Evolutionary conservation across 2,797 vertebrate genomes (phyloP).

Genomic region (Manis crassicaudata): DNA sequence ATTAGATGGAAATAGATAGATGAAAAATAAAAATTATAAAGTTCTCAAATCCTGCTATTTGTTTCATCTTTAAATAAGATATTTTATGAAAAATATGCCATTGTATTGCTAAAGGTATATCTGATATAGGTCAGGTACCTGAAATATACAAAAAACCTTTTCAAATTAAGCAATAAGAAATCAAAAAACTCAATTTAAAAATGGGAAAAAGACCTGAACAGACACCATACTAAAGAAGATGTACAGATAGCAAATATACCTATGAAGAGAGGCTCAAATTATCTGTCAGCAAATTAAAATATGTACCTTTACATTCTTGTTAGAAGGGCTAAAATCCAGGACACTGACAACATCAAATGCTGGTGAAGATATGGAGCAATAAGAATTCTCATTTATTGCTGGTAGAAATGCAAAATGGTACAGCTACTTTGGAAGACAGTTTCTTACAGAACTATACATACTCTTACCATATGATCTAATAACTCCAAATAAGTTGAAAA

Average conservation of each 20-base stretch:
- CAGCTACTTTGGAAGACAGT: too few species aligned
- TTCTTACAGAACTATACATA: neutral
- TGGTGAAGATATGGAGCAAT: neutral
- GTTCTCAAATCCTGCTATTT: neutral
- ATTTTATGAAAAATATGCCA: neutral
- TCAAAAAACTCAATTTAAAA: neutral
- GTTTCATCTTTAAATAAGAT: neutral
- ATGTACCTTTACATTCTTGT: too few species aligned
- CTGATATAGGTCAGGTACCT: neutral
- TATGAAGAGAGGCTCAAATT: neutral
- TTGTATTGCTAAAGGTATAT: neutral
- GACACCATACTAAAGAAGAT: neutral
- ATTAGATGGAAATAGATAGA: neutral
- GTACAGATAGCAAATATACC: too few species aligned
- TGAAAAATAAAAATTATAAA: neutral
- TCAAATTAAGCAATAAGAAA: neutral
- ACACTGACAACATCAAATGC: neutral
- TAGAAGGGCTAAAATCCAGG: neutral
- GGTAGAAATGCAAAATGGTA: too few species aligned
- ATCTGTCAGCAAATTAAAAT: neutral
- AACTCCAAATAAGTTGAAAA: neutral
- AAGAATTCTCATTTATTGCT: too few species aligned
- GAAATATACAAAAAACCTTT: neutral
- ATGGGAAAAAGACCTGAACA: neutral
- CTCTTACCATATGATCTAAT: neutral